Percentiles rank a stretch among this genome's conserved stretches.
Conservation (phyloP, 2,888 invertebrate genomes). For the Microctonus brassicae region DNA sequence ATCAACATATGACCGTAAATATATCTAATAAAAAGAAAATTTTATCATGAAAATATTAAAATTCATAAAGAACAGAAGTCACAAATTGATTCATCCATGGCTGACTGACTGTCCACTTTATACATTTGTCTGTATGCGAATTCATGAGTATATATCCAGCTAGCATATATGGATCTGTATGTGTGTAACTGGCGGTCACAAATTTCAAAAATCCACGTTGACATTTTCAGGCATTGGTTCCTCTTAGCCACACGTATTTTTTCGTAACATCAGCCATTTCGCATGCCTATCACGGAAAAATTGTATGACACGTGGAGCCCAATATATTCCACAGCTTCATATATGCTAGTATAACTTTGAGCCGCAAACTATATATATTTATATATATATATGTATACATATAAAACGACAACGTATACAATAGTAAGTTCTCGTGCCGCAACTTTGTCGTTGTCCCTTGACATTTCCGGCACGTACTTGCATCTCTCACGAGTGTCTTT, state of each 20-base stretch:
- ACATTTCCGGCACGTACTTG: constrained; percentile 26
- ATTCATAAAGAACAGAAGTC: neutral
- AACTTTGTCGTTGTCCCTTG: constrained; percentile 11
- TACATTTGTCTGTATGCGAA: too few relatives aligned
- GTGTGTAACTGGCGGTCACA: constrained; percentile 25
- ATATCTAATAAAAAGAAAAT: neutral
- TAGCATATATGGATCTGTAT: neutral
- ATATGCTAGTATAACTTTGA: neutral
- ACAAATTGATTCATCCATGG: constrained; percentile 1
- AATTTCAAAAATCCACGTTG: constrained; percentile 31
- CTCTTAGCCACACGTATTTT: constrained; percentile 13
- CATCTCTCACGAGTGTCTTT: constrained; percentile 18
- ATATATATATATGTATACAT: too few relatives aligned
- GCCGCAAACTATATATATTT: constrained; percentile 1
- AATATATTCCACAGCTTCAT: neutral
- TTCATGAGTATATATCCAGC: too few relatives aligned
- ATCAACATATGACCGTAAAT: neutral
- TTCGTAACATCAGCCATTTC: constrained; percentile 41
- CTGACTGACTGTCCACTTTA: too few relatives aligned
- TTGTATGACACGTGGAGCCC: constrained; percentile 29
- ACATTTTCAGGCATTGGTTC: constrained; percentile 31
- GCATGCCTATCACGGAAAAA: constrained; percentile 43
- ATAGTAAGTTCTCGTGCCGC: constrained; percentile 15
- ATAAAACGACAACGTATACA: constrained; percentile 14
- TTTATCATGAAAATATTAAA: constrained; percentile 6